Percentiles rank a stretch among this genome's conserved stretches.
Conservation (phyloP, 2,888 invertebrate species). For the Cerceris ruficornis region DNA sequence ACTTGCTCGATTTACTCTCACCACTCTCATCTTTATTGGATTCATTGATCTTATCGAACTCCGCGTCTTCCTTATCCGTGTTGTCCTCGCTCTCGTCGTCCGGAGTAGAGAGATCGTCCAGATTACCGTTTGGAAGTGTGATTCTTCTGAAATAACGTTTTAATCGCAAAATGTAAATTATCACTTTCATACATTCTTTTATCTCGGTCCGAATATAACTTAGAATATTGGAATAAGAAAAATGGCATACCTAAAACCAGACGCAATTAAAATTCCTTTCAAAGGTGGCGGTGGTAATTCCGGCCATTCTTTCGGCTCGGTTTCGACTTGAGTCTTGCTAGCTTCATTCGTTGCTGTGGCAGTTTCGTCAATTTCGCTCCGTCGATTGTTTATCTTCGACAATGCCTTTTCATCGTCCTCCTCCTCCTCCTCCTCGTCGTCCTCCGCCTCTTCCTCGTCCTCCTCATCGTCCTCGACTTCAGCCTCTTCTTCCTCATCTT, state of each 20-base stretch:
- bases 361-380: constrained; percentile 33
- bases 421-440: constrained; percentile 55
- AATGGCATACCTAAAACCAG: constrained; percentile 81
- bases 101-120: constrained; percentile 61
- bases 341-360: constrained; percentile 19
- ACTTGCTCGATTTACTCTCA: constrained; percentile 33
- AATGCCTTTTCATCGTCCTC: constrained; percentile 50
- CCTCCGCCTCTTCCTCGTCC: constrained; percentile 47
- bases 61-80: constrained; percentile 51
- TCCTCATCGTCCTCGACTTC: constrained; percentile 65
- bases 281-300: constrained; percentile 81
- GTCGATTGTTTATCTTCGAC: constrained; percentile 36
- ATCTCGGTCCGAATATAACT: constrained; percentile 48
- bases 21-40: constrained; percentile 38
- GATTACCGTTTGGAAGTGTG: constrained; percentile 71
- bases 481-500: constrained; percentile 67
- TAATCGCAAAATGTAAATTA: no score
- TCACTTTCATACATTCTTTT: no score
- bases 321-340: constrained; percentile 41
- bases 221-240: constrained; percentile 14
- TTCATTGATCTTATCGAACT: constrained; percentile 59
- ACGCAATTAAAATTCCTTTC: constrained; percentile 84
- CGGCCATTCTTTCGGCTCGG: constrained; percentile 57
- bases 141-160: constrained; percentile 71
- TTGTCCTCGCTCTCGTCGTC: constrained; percentile 63